Conservation (phyloP, 2,113 vertebrate species). For the Aviceda subcristata region DNA sequence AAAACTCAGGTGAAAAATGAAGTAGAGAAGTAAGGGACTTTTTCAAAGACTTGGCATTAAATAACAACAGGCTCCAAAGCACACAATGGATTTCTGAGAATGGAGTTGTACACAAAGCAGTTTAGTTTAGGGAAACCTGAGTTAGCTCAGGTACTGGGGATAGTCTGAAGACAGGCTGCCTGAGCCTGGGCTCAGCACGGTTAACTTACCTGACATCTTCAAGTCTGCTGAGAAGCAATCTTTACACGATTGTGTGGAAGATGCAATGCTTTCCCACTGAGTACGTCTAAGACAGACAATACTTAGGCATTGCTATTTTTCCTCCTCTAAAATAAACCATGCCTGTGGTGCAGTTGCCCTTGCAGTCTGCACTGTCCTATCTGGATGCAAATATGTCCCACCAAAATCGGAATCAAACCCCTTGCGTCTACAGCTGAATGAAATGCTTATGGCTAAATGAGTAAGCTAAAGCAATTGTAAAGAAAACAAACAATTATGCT, state of each 20-base stretch:
- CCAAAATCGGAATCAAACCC: background rate
- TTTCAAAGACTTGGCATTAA: background rate
- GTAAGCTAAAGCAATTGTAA: slow-evolving; percentile 31
- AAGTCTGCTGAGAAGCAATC: background rate
- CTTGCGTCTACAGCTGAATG: background rate
- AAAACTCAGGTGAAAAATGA: background rate
- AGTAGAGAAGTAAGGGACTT: background rate
- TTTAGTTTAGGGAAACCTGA: background rate
- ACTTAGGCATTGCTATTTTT: background rate
- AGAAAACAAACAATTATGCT: slow-evolving; percentile 52
- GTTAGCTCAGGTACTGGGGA: background rate
- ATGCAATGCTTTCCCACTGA: background rate
- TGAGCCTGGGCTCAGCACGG: background rate
- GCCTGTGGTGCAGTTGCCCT: background rate
- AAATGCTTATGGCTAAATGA: background rate
- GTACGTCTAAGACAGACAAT: background rate
- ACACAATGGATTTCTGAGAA: background rate
- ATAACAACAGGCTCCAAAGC: background rate
- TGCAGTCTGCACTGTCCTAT: background rate
- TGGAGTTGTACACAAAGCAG: background rate
- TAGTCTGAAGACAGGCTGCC: background rate
- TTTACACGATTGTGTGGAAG: background rate
- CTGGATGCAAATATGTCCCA: background rate
- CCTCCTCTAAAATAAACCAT: background rate
- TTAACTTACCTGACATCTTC: background rate